Evolutionary conservation across 2,113 vertebrate genomes (phyloP).

Genomic region (Narcine bancroftii): DNA sequence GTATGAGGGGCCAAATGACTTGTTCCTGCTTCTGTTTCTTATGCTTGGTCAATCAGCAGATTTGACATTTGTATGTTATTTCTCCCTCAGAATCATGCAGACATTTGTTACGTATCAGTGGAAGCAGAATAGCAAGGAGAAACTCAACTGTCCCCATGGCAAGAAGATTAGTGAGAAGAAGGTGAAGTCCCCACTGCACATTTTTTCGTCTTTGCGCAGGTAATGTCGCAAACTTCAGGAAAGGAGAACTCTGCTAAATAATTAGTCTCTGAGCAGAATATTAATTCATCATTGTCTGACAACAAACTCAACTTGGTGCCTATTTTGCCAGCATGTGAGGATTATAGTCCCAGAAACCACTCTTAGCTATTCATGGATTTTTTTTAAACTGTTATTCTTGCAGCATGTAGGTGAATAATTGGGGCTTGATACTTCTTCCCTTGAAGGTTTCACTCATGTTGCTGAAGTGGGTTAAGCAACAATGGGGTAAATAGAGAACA

Average conservation of each 20-base stretch:
- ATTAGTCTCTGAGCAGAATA: not conserved
- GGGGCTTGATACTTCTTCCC: not conserved
- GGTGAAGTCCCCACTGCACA: slow-evolving; percentile 79
- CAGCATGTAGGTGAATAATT: not conserved
- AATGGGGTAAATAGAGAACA: not conserved
- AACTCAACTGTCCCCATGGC: slow-evolving; percentile 66
- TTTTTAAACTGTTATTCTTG: not conserved
- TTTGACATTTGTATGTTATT: slow-evolving; percentile 15
- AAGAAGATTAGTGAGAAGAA: slow-evolving; percentile 78
- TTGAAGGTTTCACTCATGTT: not conserved
- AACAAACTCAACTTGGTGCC: not conserved
- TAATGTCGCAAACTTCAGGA: slow-evolving; percentile 44
- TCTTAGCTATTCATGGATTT: not conserved
- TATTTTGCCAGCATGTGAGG: not conserved
- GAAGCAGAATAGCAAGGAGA: slow-evolving; percentile 77
- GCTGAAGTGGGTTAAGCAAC: not conserved
- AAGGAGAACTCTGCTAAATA: not conserved
- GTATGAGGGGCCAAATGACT: too few species aligned
- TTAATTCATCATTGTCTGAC: not conserved
- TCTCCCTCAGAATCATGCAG: slow-evolving; percentile 72
- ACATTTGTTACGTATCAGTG: slow-evolving; percentile 83
- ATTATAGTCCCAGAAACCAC: not conserved
- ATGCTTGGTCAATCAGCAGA: not conserved
- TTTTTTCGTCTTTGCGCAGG: slow-evolving; percentile 85
- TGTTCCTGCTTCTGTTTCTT: too few species aligned